A percentile compares a stretch with the other conserved stretches of the same genome.
Evolutionary conservation across 2,113 vertebrate species (phyloP).

Genomic region (Chloebia gouldiae): DNA sequence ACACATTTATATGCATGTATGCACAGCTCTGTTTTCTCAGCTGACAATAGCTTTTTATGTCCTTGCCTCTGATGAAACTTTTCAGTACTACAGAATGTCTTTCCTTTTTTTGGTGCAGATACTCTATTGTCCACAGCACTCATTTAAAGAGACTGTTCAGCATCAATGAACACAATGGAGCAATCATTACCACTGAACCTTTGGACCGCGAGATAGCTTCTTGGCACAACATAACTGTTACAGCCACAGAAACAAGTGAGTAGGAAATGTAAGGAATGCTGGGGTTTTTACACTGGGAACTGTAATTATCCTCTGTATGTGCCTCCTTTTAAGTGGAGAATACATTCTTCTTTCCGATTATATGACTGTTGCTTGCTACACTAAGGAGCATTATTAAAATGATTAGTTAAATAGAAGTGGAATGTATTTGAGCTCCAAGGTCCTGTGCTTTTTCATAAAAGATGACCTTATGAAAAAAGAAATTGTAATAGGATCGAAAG

Average conservation of each 20-base stretch:
- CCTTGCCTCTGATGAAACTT: neutral
- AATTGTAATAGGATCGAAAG: neutral
- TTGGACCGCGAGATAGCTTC: slow-evolving; percentile 85
- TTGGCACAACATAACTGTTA: slow-evolving; percentile 90
- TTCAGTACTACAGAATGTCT: neutral
- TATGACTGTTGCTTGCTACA: neutral
- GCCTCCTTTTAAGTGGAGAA: neutral
- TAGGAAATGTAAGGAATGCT: neutral
- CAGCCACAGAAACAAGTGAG: slow-evolving; percentile 89
- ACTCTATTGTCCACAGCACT: slow-evolving; percentile 76
- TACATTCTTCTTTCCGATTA: neutral
- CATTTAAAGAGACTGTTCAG: slow-evolving; percentile 74
- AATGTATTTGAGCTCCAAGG: slow-evolving; percentile 21
- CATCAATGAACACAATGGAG: slow-evolving; percentile 85
- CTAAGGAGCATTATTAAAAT: slow-evolving; percentile 40
- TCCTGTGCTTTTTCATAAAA: slow-evolving; percentile 43
- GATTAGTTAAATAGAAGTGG: neutral
- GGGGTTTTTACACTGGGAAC: neutral
- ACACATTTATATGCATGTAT: neutral
- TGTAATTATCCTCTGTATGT: slow-evolving; percentile 19
- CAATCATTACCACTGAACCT: slow-evolving; percentile 73
- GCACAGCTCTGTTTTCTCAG: neutral
- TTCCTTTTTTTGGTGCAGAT: slow-evolving; percentile 73
- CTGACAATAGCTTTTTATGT: neutral
- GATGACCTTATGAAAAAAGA: slow-evolving; percentile 13